Conservation (phyloP, 2,888 invertebrate species). For the Peribatodes rhomboidaria region DNA sequence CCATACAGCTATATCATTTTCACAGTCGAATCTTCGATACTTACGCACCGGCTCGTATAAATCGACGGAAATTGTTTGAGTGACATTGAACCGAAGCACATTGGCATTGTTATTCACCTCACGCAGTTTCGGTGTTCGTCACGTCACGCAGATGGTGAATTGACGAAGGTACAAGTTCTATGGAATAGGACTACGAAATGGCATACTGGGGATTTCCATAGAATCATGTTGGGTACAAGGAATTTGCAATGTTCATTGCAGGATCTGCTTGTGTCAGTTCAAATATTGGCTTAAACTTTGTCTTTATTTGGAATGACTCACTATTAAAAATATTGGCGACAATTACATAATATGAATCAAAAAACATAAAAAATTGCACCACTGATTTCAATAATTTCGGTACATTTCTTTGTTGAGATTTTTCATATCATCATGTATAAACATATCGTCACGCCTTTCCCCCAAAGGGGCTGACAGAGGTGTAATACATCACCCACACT, state of each 20-base stretch:
- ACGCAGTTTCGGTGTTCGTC: slow-evolving; percentile 48
- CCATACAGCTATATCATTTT: slow-evolving; percentile 9
- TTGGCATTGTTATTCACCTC: slow-evolving; percentile 56
- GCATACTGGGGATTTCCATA: slow-evolving; percentile 18
- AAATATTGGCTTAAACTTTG: not conserved
- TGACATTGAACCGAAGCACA: slow-evolving; percentile 57
- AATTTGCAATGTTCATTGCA: not conserved
- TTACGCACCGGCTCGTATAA: slow-evolving; percentile 21
- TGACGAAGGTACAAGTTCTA: slow-evolving; percentile 31
- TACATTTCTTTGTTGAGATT: too few relatives aligned
- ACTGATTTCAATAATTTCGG: too few relatives aligned
- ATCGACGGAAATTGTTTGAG: slow-evolving; percentile 31
- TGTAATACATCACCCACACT: too few relatives aligned
- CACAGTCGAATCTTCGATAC: slow-evolving; percentile 40
- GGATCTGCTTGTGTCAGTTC: too few relatives aligned
- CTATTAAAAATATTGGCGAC: too few relatives aligned
- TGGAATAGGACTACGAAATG: slow-evolving; percentile 25
- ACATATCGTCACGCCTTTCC: too few relatives aligned
- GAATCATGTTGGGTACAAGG: not conserved
- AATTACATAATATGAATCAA: too few relatives aligned
- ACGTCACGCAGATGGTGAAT: slow-evolving; percentile 36
- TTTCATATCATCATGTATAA: too few relatives aligned
- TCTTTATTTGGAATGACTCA: not conserved
- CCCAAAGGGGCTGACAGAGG: too few relatives aligned
- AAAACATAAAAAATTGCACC: too few relatives aligned